Percentiles rank a stretch among this genome's conserved stretches.
These are phyloP conservation scores for Coptodon bakossiorum DNA, from an alignment of 2,113 vertebrate species.

Conservation along the genomic window DNA sequence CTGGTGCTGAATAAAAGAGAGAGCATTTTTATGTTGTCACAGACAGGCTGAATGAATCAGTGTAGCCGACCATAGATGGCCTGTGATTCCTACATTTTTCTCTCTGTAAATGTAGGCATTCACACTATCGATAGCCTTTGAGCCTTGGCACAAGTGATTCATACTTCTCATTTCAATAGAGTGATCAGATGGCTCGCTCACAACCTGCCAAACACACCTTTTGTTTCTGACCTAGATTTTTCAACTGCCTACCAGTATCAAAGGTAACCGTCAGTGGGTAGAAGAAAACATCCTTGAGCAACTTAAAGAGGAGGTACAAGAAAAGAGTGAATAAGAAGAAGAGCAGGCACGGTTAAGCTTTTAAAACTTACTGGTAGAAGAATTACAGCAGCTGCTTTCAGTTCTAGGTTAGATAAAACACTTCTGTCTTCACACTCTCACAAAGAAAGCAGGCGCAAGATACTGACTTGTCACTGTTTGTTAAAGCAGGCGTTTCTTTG, in stretches of 20 bases:
- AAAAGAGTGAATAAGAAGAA: background rate
- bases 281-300: background rate
- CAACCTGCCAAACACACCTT: background rate
- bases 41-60: background rate
- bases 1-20: background rate
- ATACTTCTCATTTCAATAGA: background rate
- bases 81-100: background rate
- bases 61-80: background rate
- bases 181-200: background rate
- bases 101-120: background rate
- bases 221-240: background rate
- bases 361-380: constrained; percentile 27
- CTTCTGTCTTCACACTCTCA: background rate
- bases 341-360: background rate
- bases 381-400: background rate
- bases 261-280: background rate
- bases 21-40: background rate
- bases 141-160: background rate
- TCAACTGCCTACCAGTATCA: background rate
- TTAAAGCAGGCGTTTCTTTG: background rate
- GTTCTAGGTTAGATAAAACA: background rate
- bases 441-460: background rate
- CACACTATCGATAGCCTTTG: background rate
- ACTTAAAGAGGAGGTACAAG: background rate
- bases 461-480: background rate